Conservation (phyloP, 2,113 vertebrate genomes). For the Sebastes fasciatus region DNA sequence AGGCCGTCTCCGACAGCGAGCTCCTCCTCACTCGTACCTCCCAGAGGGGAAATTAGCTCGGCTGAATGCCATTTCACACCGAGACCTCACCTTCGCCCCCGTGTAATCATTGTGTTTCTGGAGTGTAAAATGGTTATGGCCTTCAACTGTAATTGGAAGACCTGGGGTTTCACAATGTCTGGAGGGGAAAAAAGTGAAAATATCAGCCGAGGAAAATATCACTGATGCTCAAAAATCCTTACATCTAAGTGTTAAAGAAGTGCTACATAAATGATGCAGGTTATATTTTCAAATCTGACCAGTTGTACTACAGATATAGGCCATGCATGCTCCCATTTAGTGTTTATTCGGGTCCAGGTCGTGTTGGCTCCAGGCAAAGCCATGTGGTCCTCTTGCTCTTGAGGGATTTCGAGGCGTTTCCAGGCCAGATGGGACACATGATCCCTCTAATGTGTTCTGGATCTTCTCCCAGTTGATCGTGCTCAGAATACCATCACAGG, state of each 20-base stretch:
- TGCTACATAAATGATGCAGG: neutral
- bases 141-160: conserved; percentile 44
- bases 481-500: too few species aligned
- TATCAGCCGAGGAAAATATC: neutral
- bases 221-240: neutral
- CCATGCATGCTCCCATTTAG: neutral
- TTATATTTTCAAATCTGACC: neutral
- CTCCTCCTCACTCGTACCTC: conserved; percentile 45
- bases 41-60: conserved; percentile 38
- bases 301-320: neutral
- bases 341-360: neutral
- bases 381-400: neutral
- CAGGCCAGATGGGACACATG: too few species aligned
- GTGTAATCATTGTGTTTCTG: conserved; percentile 40
- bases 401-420: neutral
- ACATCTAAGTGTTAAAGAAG: neutral
- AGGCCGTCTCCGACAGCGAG: conserved; percentile 38
- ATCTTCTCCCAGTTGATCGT: too few species aligned
- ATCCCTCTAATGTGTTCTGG: too few species aligned
- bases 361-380: neutral
- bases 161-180: conserved; percentile 6
- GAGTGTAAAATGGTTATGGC: conserved; percentile 51
- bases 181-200: neutral
- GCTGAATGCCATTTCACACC: conserved; percentile 46
- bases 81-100: conserved; percentile 42